Conservation (phyloP, 2,888 invertebrate genomes). For the Plebejus argus region DNA sequence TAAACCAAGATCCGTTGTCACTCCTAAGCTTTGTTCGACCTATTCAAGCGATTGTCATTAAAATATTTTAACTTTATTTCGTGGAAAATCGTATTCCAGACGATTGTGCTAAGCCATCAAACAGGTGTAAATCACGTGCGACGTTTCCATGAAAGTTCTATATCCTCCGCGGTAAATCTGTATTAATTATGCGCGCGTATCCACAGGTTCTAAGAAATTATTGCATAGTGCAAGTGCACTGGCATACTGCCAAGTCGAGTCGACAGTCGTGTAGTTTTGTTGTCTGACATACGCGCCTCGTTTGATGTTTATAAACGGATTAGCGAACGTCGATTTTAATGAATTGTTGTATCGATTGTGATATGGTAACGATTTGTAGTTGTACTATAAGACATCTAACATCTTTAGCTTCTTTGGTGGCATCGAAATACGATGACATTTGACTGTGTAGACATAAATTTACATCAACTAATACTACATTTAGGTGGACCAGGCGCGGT, state of each 20-base stretch:
- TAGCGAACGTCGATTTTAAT: neutral
- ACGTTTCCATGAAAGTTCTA: slow-evolving; percentile 5
- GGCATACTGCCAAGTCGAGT: slow-evolving; percentile 20
- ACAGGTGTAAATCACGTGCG: slow-evolving; percentile 10
- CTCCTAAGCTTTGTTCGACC: neutral
- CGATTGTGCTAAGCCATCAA: neutral
- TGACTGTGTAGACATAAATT: too few relatives aligned
- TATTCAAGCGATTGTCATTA: neutral
- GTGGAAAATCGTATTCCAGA: neutral
- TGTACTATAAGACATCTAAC: neutral
- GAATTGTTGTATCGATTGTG: slow-evolving; percentile 35
- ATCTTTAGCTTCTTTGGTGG: neutral
- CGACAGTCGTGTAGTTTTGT: slow-evolving; percentile 32
- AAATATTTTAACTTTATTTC: neutral
- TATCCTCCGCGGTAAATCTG: slow-evolving; percentile 19
- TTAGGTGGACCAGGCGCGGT: too few relatives aligned
- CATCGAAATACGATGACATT: neutral
- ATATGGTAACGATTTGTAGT: neutral
- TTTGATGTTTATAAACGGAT: slow-evolving; percentile 32
- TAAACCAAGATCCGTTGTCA: too few relatives aligned
- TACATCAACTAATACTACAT: too few relatives aligned
- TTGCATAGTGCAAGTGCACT: slow-evolving; percentile 34
- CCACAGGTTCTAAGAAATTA: slow-evolving; percentile 39
- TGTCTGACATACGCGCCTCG: slow-evolving; percentile 29
- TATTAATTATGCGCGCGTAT: slow-evolving; percentile 26